These are phyloP conservation scores for Hypsopygia costalis DNA, from an alignment of 2,888 invertebrate species.

Conservation along the genomic window DNA sequence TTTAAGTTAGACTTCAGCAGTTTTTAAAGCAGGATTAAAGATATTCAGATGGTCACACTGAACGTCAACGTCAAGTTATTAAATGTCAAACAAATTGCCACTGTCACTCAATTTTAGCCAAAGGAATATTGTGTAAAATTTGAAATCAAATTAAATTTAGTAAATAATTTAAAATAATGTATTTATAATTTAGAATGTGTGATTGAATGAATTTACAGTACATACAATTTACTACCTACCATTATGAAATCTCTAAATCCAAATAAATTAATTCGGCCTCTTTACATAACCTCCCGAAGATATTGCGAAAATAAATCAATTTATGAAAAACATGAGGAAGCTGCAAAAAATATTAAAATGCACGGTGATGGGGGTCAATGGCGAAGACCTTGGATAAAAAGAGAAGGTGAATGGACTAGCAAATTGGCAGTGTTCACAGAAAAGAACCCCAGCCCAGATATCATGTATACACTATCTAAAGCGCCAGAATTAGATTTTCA, in stretches of 20 bases:
- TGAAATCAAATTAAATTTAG: no score
- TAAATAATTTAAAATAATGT: no score
- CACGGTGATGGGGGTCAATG: conserved; percentile 75
- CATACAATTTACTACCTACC: neutral
- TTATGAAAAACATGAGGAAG: conserved; percentile 61
- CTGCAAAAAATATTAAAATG: conserved; percentile 42
- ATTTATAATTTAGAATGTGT: no score
- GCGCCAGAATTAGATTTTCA: conserved; percentile 74
- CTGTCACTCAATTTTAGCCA: no score
- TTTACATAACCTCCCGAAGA: conserved; percentile 35
- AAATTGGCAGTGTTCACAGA: conserved; percentile 79
- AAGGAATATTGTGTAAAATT: no score
- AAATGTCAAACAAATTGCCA: no score
- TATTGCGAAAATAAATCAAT: conserved; percentile 58
- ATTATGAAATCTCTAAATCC: conserved; percentile 42
- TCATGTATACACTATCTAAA: conserved; percentile 64
- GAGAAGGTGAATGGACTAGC: conserved; percentile 79
- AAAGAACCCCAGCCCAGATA: conserved; percentile 57
- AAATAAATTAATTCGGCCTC: conserved; percentile 28
- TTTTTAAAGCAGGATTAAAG: no score
- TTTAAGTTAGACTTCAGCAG: no score
- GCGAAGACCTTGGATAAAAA: conserved; percentile 82
- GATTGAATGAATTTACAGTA: no score
- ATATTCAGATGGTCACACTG: no score
- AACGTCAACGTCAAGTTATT: no score